These are phyloP conservation scores for Toxotes chatareus DNA, from an alignment of 2,113 vertebrate species.

Conservation along the genomic window DNA sequence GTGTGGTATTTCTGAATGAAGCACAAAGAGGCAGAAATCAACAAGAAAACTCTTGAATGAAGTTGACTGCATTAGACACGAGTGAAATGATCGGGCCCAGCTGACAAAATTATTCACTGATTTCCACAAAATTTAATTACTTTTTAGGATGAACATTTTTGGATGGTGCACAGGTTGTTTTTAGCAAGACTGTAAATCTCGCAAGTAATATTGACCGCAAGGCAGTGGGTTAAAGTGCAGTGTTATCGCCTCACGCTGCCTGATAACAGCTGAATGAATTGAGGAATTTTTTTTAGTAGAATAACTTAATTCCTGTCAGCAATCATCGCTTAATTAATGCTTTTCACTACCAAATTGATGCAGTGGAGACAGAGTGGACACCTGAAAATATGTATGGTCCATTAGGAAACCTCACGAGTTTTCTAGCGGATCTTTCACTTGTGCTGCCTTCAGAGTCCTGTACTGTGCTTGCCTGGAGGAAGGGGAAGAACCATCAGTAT, in stretches of 20 bases:
- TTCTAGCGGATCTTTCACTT: constrained; percentile 32
- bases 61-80: not conserved
- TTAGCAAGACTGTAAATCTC: constrained; percentile 18
- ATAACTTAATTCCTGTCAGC: not conserved
- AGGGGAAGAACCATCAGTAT: constrained; percentile 49
- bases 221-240: constrained; percentile 8
- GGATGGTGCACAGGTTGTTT: constrained; percentile 24
- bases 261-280: not conserved
- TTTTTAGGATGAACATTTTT: constrained; percentile 34
- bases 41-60: not conserved
- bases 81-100: constrained; percentile 1
- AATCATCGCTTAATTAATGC: constrained; percentile 4
- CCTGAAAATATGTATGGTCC: constrained; percentile 1
- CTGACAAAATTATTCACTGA: constrained; percentile 1
- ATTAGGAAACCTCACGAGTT: constrained; percentile 10
- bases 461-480: constrained; percentile 36
- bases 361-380: not conserved
- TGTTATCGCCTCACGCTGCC: not conserved
- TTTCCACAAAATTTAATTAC: not conserved
- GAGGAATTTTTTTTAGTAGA: not conserved
- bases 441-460: constrained; percentile 33
- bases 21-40: not conserved
- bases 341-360: not conserved
- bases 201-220: constrained; percentile 17
- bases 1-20: not conserved